Percentiles rank a stretch among this genome's conserved stretches.
phyloP scores from a whole-genome alignment of 2,113 vertebrate species.

The Cololabis saira region DNA sequence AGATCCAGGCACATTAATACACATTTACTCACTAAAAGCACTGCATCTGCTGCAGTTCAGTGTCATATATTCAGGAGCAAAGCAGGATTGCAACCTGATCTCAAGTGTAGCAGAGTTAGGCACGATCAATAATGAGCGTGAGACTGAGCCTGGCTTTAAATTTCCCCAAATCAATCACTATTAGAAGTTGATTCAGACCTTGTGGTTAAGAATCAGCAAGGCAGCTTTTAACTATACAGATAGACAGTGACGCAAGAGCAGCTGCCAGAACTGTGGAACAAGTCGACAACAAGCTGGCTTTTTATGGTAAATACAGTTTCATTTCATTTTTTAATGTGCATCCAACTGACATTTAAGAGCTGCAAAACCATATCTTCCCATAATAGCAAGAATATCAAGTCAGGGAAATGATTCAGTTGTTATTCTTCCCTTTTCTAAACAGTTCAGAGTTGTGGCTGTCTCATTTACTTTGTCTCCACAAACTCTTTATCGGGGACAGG shows the following conservation, averaged over 20 bases:
- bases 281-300: background rate
- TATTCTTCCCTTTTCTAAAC: no score
- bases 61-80: conserved; percentile 45
- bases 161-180: conserved; percentile 73
- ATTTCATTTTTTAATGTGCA: no score
- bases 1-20: conserved; percentile 59
- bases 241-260: conserved; percentile 33
- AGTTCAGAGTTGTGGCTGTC: no score
- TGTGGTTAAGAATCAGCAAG: conserved; percentile 53
- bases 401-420: no score
- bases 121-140: conserved; percentile 70
- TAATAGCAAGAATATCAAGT: no score
- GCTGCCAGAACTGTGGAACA: conserved; percentile 17
- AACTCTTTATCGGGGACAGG: background rate
- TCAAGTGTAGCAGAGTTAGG: conserved; percentile 39
- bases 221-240: conserved; percentile 65
- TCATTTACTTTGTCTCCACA: no score
- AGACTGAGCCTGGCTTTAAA: conserved; percentile 63
- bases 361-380: no score
- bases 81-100: conserved; percentile 61
- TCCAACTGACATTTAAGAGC: no score
- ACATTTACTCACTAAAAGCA: conserved; percentile 56
- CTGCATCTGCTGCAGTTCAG: conserved; percentile 27
- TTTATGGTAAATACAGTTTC: no score
- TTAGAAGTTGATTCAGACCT: conserved; percentile 66